These are phyloP conservation scores for Hesperophylax magnus DNA, from an alignment of 1,140 invertebrate genomes.

Conservation along the genomic window DNA sequence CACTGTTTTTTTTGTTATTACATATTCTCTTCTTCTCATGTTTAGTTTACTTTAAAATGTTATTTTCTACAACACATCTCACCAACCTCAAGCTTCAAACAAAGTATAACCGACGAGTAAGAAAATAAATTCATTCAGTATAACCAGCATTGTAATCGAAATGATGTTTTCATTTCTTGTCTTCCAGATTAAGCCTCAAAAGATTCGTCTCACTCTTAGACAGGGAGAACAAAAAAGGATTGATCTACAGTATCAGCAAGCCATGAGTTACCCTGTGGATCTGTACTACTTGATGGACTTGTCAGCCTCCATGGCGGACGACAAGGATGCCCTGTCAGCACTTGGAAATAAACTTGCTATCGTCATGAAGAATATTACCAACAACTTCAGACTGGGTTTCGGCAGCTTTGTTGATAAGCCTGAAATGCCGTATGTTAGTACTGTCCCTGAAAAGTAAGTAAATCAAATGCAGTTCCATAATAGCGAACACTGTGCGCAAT, in stretches of 20 bases:
- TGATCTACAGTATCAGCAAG: constrained; percentile 70
- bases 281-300: constrained; percentile 92
- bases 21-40: too few relatives aligned
- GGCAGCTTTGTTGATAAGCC: constrained; percentile 94
- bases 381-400: constrained; percentile 87
- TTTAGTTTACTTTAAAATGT: too few relatives aligned
- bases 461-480: constrained; percentile 9
- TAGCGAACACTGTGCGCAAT: too few relatives aligned
- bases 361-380: constrained; percentile 83
- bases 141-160: too few relatives aligned
- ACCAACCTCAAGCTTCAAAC: too few relatives aligned
- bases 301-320: constrained; percentile 83
- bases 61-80: too few relatives aligned
- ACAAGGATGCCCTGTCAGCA: constrained; percentile 77
- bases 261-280: constrained; percentile 89
- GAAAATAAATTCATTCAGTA: too few relatives aligned
- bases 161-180: too few relatives aligned
- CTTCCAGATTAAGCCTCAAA: constrained; percentile 64
- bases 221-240: constrained; percentile 60
- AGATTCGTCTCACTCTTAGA: constrained; percentile 59
- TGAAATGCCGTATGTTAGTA: constrained; percentile 83
- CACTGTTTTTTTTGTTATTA: too few relatives aligned
- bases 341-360: constrained; percentile 77
- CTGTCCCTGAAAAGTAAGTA: constrained; percentile 69
- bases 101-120: too few relatives aligned